Conservation (phyloP, 1,140 invertebrate species). For the Cyphomyrmex costatus region DNA sequence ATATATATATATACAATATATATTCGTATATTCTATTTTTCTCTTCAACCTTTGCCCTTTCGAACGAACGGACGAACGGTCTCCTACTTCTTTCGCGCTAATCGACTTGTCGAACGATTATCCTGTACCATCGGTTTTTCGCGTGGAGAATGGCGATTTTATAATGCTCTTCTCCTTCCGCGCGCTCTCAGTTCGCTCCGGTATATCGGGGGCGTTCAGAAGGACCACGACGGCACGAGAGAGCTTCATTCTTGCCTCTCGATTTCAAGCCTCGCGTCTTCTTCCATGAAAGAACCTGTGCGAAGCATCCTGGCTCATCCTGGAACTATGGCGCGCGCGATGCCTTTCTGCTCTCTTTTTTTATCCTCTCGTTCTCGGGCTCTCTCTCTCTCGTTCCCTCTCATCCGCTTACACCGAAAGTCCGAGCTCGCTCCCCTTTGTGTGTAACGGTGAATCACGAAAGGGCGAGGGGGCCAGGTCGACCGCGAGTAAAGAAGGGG, state of each 20-base stretch:
- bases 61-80: background rate
- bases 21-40: slow-evolving; percentile 11
- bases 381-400: slow-evolving; percentile 32
- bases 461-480: slow-evolving; percentile 77
- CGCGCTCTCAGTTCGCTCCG: slow-evolving; percentile 16
- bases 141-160: slow-evolving; percentile 54
- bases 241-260: slow-evolving; percentile 63
- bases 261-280: slow-evolving; percentile 58
- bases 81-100: slow-evolving; percentile 23
- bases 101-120: slow-evolving; percentile 60
- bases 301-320: slow-evolving; percentile 58
- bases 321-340: slow-evolving; percentile 58
- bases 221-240: slow-evolving; percentile 52
- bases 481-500: slow-evolving; percentile 36
- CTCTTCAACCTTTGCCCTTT: background rate
- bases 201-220: slow-evolving; percentile 39
- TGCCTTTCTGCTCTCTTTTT: slow-evolving; percentile 56
- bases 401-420: slow-evolving; percentile 66
- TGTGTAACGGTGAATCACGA: slow-evolving; percentile 81
- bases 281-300: slow-evolving; percentile 58
- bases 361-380: slow-evolving; percentile 61
- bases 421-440: slow-evolving; percentile 79
- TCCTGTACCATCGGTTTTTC: slow-evolving; percentile 56
- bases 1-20: too few species aligned
- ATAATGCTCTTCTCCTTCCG: slow-evolving; percentile 34